Evolutionary conservation across 2,888 invertebrate genomes (phyloP), one percentile per base, ranked within the genome.

Genomic region (Dione vanillae): DNA sequence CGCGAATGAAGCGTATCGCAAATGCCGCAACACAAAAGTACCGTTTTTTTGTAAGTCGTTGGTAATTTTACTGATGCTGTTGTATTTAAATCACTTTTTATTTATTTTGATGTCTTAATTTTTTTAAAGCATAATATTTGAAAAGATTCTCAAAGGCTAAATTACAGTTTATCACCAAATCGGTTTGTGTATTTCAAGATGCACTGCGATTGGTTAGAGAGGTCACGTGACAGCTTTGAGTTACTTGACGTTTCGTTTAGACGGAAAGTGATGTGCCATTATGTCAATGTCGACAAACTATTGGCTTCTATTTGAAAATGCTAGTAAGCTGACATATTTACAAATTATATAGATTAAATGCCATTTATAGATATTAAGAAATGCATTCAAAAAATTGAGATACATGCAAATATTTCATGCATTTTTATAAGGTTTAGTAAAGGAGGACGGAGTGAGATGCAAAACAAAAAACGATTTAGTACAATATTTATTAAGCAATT

Each of bases 41-140:
- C 72, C 67, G 77, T 80, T 81, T 80, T 79, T 77, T 65, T 62
- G 52, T 64, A 68, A 52, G 43, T 67, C 66, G 56, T 52, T 72
- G 72, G 12, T 37, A 74, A 40, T 66, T 61, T 72, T 59, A 71
- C 41, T 56, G 67, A 52, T 45, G n/a, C 35, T 66, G n/a, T 71
- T 70, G 56, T 41, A 72, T 76, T 76, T 71, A 67, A 64, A 69
- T 65, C 14, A 64, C 19, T 72, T 75, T 69, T 65, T 74, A 71
- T 68, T 52, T 65, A 78, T 76, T 70, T 67, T 68, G 72, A 85
- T 87, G 84, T 88, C 88, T 86, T 83, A 85, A 85, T 83, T 82
- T 88, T 85, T 85, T 84, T 78, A 84, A 27, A 27, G 85, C 86
- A 87, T 86, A 83, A 78, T 84, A 82, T 81, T 82, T 81, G 82